Evolutionary conservation across 2,888 invertebrate genomes (phyloP).

Genomic region (Idaea straminata): DNA sequence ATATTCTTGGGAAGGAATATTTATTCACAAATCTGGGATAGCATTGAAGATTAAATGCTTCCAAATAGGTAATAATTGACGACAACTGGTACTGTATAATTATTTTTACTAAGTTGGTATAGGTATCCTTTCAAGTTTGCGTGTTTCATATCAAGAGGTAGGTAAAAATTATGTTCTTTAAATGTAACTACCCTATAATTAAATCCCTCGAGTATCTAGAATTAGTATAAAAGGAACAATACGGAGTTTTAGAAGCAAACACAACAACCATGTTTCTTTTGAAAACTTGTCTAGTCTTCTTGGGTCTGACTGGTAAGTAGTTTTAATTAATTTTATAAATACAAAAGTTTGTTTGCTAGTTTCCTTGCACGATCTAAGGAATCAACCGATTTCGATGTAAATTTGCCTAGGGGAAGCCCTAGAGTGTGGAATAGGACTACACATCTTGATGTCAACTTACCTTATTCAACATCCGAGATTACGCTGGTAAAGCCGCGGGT

Average conservation of each 20-base stretch:
- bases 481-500: neutral
- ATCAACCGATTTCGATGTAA: no score
- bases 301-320: neutral
- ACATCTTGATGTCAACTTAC: no score
- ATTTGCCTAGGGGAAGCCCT: no score
- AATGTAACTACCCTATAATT: neutral
- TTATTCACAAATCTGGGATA: no score
- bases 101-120: no score
- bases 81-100: no score
- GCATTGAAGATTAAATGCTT: no score
- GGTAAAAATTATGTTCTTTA: neutral
- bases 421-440: no score
- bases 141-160: slow-evolving; percentile 28
- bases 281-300: neutral
- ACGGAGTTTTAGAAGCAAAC: neutral
- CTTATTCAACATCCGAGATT: no score
- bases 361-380: neutral
- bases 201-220: neutral
- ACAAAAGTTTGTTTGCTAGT: no score
- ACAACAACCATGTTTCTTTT: neutral
- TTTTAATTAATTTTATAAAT: neutral
- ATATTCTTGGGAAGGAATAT: no score
- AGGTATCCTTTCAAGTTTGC: slow-evolving; percentile 17
- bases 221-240: neutral
- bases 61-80: no score